Evolutionary conservation across 2,888 invertebrate species (phyloP).

Genomic region (Matsumyia berberina): DNA sequence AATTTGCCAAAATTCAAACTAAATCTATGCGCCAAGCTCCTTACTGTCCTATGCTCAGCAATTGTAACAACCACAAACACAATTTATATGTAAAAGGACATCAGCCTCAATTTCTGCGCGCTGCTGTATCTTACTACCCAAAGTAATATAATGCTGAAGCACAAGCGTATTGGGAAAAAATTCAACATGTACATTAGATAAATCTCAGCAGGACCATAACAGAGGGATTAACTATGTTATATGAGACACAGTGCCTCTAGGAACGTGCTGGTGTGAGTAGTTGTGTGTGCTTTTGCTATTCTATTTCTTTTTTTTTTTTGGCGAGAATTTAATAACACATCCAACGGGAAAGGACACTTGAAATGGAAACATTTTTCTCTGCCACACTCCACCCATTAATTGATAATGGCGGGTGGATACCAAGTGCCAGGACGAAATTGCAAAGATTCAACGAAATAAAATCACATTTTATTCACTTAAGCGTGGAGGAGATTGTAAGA

Average conservation of each 20-base stretch:
- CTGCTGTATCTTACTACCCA: neutral
- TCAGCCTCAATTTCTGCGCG: conserved; percentile 17
- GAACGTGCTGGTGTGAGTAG: neutral
- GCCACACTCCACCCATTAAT: conserved; percentile 29
- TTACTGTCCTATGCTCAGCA: neutral
- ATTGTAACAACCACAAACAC: neutral
- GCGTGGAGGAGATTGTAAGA: conserved; percentile 22
- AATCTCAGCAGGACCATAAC: conserved; percentile 31
- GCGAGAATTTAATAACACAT: conserved; percentile 31
- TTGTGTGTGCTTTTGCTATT: conserved; percentile 1
- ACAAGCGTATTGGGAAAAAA: conserved; percentile 9
- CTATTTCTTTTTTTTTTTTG: neutral
- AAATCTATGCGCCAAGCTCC: neutral
- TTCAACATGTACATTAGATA: conserved; percentile 23
- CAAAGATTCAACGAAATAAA: conserved; percentile 29
- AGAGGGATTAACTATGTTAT: conserved; percentile 42
- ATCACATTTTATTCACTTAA: conserved; percentile 43
- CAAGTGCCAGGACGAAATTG: neutral
- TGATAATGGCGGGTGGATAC: conserved; percentile 35
- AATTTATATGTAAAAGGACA: conserved; percentile 1
- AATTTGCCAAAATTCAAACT: neutral
- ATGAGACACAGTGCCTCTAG: conserved; percentile 8
- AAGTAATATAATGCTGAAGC: conserved; percentile 34
- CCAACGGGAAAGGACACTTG: conserved; percentile 29
- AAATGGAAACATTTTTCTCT: conserved; percentile 17